Conservation (phyloP, 92 coral and sea anemone species). For the Porites cylindrica region DNA sequence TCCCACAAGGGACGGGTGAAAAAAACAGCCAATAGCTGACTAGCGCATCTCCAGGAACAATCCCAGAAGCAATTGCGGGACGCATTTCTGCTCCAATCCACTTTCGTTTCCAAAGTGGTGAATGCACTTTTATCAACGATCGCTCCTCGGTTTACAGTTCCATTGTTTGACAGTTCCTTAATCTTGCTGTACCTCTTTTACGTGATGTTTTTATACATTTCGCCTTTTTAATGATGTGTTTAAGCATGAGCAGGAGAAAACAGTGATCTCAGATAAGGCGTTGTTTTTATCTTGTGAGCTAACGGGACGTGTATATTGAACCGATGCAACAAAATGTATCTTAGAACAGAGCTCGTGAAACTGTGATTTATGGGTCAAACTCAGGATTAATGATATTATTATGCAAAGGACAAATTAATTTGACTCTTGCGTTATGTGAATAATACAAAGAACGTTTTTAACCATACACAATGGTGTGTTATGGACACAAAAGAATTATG, state of each 20-base stretch:
- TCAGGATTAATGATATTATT: slow-evolving; percentile 8
- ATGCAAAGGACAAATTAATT: slow-evolving; percentile 2
- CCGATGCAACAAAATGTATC: neutral
- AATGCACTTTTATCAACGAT: neutral
- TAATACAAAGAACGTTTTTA: slow-evolving; percentile 14
- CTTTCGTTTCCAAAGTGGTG: neutral
- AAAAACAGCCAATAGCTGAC: too few species aligned
- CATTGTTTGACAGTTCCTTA: neutral
- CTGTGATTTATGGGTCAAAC: slow-evolving; percentile 38
- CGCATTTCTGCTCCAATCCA: too few species aligned
- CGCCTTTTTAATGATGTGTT: neutral
- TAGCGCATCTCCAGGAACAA: too few species aligned
- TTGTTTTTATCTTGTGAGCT: slow-evolving; percentile 10
- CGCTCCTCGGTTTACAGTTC: neutral
- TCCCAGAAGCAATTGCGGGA: too few species aligned
- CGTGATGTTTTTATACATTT: neutral
- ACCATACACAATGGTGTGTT: slow-evolving; percentile 32
- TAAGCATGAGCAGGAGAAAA: neutral
- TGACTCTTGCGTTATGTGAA: slow-evolving; percentile 21
- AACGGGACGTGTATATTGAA: slow-evolving; percentile 13
- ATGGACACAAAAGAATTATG: slow-evolving; percentile 31
- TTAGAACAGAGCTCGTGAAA: slow-evolving; percentile 2
- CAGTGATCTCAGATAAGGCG: neutral
- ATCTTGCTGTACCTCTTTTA: neutral
- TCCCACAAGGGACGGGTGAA: too few species aligned